Evolutionary conservation across 2,797 vertebrate species (phyloP).

Genomic region (Ctenosaura bakeri): DNA sequence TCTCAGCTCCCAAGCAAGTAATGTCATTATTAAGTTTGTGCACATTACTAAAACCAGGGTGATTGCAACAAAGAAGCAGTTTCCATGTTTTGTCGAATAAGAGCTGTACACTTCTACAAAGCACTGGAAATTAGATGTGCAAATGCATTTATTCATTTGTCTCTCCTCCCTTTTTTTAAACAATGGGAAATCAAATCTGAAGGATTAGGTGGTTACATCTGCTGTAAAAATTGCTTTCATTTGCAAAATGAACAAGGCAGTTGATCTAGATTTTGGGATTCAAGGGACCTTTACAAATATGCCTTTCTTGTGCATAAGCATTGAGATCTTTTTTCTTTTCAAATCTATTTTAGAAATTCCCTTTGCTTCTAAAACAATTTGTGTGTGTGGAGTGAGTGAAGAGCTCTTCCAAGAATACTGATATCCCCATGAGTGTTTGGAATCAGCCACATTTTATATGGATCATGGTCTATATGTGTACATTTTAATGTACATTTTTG

Average conservation of each 20-base stretch:
- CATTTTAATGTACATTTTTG: not conserved
- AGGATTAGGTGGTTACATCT: not conserved
- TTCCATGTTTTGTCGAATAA: not conserved
- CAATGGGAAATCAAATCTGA: not conserved
- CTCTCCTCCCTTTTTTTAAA: not conserved
- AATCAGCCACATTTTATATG: not conserved
- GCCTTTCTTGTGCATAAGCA: not conserved
- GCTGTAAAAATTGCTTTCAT: not conserved
- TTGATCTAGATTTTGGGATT: not conserved
- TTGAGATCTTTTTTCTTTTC: not conserved
- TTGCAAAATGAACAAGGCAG: not conserved
- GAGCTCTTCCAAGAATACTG: not conserved
- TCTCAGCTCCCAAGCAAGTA: not conserved
- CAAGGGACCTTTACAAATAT: not conserved
- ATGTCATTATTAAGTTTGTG: not conserved
- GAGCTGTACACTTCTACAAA: not conserved
- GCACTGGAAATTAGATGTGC: not conserved
- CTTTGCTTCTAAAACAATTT: not conserved
- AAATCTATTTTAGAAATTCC: not conserved
- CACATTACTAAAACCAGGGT: not conserved
- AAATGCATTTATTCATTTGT: not conserved
- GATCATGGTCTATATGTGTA: not conserved
- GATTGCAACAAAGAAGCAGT: not conserved
- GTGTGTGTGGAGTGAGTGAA: not conserved
- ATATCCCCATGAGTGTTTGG: not conserved